Evolutionary conservation across 1,140 invertebrate species (phyloP), one percentile per base, ranked within the genome.

Genomic region (Drosophila persimilis): DNA sequence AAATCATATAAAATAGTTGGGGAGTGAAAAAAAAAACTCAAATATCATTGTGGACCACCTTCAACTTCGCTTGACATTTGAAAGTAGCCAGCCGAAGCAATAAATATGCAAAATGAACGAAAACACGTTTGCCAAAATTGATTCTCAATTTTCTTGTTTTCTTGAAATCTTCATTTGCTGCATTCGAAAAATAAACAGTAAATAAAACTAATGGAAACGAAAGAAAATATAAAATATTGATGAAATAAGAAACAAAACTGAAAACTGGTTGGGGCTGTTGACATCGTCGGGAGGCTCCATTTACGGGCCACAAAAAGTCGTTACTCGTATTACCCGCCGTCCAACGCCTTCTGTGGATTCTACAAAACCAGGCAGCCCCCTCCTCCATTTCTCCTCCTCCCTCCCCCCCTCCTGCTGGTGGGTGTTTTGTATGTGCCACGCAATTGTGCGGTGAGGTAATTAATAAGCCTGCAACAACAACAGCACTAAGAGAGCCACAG

Each of bases 31-130:
- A 13, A 22, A 69, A 56, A 69, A 56, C 55, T 69, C 65, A 77
- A 77, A 74, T 86, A 77, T 72, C 65, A 85, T 66, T 80, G 80
- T 61, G 73, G 77, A 76, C 81, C 83, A 88, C 83, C 83, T 88
- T 88, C 83, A 88, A 88, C 83, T 88, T 74, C 72, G 58, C 73
- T 88, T 88, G 83, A 83, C 83, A 88, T 88, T 88, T 88, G 83
- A 88, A 88, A 88, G 83, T 88, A 72, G 78, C 48, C 69, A 39
- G 35, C 35, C 58, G 48, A 66, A 50, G 57, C 46, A 54, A 74
- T 65, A 73, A 88, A 79, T 88, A 88, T 86, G 83, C 83, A 86
- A 88, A 77, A 51, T 50, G 64, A 60, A 63, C 46, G 61, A 66
- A 75, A 76, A 64, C 83, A 63, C 73, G 83, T 86, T 88, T 88